These are phyloP conservation scores for Spizaetus ornatus DNA, from an alignment of 2,113 vertebrate species.

Conservation along the genomic window DNA sequence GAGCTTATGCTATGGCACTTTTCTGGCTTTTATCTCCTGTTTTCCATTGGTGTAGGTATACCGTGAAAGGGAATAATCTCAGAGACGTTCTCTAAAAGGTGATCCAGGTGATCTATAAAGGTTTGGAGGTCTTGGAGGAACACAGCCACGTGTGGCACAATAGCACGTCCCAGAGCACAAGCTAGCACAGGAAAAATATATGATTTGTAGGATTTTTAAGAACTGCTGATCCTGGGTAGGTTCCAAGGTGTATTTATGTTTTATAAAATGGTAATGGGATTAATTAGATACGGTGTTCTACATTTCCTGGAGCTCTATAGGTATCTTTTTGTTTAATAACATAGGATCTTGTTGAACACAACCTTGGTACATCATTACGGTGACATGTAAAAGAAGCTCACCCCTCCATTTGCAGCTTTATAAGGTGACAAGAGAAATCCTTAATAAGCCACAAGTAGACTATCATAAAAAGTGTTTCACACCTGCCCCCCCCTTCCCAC, in stretches of 20 bases:
- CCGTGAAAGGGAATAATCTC: rapidly evolving
- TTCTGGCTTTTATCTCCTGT: not conserved
- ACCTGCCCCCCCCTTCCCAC: not conserved
- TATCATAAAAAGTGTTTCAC: not conserved
- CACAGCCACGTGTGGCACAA: not conserved
- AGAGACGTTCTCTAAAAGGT: not conserved
- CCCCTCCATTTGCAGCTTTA: conserved; percentile 7
- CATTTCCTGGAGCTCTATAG: not conserved
- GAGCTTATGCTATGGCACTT: not conserved
- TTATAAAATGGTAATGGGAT: not conserved
- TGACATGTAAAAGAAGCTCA: not conserved
- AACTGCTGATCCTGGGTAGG: not conserved
- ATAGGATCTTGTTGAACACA: not conserved
- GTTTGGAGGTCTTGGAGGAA: not conserved
- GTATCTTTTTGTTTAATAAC: not conserved
- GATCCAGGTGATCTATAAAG: not conserved
- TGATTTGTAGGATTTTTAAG: not conserved
- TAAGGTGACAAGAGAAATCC: conserved; percentile 7
- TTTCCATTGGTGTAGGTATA: not conserved
- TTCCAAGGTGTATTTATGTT: not conserved
- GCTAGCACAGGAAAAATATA: not conserved
- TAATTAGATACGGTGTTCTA: not conserved
- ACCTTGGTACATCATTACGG: not conserved
- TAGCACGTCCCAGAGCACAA: not conserved
- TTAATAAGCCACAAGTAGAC: conserved; percentile 2